A percentile compares a stretch with the other conserved stretches of the same genome.
phyloP scores from a whole-genome alignment of 2,888 invertebrate species.

The Rhogogaster chlorosoma region DNA sequence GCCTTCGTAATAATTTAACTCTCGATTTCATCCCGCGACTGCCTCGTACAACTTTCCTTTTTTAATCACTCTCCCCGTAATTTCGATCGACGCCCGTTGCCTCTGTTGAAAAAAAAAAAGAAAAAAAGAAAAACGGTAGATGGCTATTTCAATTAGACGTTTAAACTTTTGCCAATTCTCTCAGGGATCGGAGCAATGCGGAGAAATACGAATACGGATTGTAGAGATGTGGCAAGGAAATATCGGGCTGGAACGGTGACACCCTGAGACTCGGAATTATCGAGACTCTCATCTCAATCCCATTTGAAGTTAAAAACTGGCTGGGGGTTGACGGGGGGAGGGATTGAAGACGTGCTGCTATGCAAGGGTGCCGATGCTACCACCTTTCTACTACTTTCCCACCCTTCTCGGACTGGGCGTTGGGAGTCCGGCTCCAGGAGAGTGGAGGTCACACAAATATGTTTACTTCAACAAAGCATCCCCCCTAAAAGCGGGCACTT shows the following conservation, averaged over 20 bases:
- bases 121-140: not conserved
- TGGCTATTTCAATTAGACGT: not conserved
- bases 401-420: conserved; percentile 55
- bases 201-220: not conserved
- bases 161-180: not conserved
- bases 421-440: conserved; percentile 32
- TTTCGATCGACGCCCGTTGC: not conserved
- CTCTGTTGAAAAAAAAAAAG: not conserved
- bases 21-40: conserved; percentile 60
- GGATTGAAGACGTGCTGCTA: conserved; percentile 45
- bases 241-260: conserved; percentile 18
- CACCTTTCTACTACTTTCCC: conserved; percentile 60
- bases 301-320: conserved; percentile 60
- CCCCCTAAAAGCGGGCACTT: conserved; percentile 61
- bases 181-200: not conserved
- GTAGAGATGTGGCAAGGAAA: not conserved
- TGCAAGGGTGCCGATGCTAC: conserved; percentile 48
- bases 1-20: conserved; percentile 64
- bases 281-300: conserved; percentile 65
- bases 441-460: conserved; percentile 57
- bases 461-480: conserved; percentile 60
- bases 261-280: conserved; percentile 59
- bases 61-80: conserved; percentile 30
- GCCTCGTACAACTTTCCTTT: conserved; percentile 54
- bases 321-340: not conserved